Base-by-base conservation (phyloP, 1,140 invertebrate species). In the Oscheius sp. region DNA sequence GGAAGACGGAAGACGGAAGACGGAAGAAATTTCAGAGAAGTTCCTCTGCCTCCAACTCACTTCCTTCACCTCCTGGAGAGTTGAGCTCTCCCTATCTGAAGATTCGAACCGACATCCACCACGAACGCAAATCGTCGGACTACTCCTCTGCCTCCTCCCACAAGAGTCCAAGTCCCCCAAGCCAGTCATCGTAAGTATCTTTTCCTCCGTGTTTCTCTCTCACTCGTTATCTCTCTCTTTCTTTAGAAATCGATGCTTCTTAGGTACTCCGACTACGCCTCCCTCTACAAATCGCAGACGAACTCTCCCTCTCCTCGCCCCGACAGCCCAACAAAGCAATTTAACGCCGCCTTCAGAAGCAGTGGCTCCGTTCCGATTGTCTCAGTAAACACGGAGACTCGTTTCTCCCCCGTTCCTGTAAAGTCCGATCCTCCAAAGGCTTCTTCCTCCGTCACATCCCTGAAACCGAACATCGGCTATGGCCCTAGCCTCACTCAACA, bases 71-170 rank as follows among this genome's bases (percentile, higher is more conserved):
- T 20, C 49, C 49, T 15, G 49, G 49, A 55, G 49, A 55, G 28
- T 26, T 55, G 7, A 20, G 7, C 49, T 55, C 49, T 7, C 49
- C 49, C 28, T 55, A 55, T 23, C 23, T 55, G 49, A 55, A 23
- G 49, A 55, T 55, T 26, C 15, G 23, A 26, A 55, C 49, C 7
- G 49, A 55, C 49, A 15, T 20, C 23, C 49, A 23, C 23, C 49
- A 55, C 23, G 49, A 55, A 23, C 7, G 49, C 7, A 65, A 65
- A 26, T 65, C 32, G 10, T 65, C 63, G 4, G 63, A 65, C 63
- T 65, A 65, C 29, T 65, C 63, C 3, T 65, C 63, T 13, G 63
- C 63, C 3, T 65, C 63, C 35, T 65, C 63, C 3, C 63, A 65
- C 63, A 65, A 65, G 23, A 38, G 32, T 38, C 63, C 31, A 2